Conservation (phyloP, 2,113 vertebrate genomes). For the Picathartes gymnocephalus region DNA sequence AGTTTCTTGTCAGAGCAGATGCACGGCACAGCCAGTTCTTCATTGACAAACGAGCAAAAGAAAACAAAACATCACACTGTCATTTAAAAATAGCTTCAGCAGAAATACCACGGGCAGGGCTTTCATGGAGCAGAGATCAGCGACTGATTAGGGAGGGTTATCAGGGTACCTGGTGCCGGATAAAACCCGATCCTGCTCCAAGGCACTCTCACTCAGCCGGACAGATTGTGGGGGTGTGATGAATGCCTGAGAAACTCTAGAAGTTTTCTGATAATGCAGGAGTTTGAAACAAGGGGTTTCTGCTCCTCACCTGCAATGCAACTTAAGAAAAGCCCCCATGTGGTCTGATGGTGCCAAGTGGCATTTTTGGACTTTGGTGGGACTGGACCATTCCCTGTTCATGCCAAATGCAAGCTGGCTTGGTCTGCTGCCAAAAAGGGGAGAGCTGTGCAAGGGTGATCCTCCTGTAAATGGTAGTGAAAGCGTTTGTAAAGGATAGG, state of each 20-base stretch:
- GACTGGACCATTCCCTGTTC: not conserved
- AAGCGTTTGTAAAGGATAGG: not conserved
- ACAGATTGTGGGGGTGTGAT: not conserved
- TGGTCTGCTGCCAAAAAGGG: not conserved
- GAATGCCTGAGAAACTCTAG: slow-evolving; percentile 14
- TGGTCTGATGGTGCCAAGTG: not conserved
- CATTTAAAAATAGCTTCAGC: slow-evolving; percentile 38
- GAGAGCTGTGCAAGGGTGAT: not conserved
- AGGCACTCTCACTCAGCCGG: not conserved
- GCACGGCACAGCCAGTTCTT: not conserved
- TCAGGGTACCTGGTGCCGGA: not conserved
- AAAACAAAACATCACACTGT: slow-evolving; percentile 26
- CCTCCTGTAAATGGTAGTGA: not conserved
- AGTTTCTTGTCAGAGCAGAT: slow-evolving; percentile 16
- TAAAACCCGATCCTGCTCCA: not conserved
- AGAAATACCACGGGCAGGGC: not conserved
- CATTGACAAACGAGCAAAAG: not conserved
- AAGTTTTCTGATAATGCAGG: not conserved
- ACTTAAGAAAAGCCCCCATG: not conserved
- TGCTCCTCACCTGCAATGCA: not conserved
- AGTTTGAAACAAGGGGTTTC: not conserved
- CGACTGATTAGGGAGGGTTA: not conserved
- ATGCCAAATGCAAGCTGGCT: not conserved
- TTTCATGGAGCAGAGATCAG: not conserved
- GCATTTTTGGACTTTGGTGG: not conserved